A percentile compares a stretch with the other conserved stretches of the same genome.
Conservation (phyloP, 2,113 vertebrate species). For the Peromyscus polionotus region DNA sequence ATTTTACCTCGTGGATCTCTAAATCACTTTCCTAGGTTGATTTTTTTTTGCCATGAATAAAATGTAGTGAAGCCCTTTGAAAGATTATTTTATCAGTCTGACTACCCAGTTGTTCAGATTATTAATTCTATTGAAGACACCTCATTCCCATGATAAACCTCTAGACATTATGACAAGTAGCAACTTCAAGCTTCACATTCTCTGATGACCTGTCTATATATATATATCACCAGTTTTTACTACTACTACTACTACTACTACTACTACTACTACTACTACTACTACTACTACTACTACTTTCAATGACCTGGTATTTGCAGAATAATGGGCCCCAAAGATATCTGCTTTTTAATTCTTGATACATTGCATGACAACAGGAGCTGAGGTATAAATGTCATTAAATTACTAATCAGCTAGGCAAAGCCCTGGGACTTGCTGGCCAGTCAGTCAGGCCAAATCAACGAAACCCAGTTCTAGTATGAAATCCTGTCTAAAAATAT, state of each 20-base stretch:
- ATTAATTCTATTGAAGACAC: not conserved
- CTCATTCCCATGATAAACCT: not conserved
- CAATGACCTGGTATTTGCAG: not conserved
- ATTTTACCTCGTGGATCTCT: not conserved
- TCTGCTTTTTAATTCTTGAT: not conserved
- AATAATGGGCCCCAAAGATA: not conserved
- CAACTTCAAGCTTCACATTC: not conserved
- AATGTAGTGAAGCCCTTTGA: not conserved
- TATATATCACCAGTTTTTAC: too few relatives aligned
- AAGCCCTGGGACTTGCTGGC: too few relatives aligned
- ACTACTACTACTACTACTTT: not conserved
- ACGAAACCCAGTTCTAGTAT: not conserved
- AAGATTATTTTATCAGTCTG: not conserved
- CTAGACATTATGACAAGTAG: not conserved
- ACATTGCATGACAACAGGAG: not conserved
- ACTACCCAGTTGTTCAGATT: not conserved
- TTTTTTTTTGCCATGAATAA: not conserved
- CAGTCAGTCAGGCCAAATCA: not conserved
- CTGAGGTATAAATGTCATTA: not conserved
- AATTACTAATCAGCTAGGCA: not conserved
- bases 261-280: too few relatives aligned
- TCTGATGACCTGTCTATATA: not conserved
- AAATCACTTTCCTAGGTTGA: not conserved
- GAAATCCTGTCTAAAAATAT: not conserved
- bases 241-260: too few relatives aligned